phyloP scores from a whole-genome alignment of 1,140 invertebrate genomes.

The Diploscapter pachys region DNA sequence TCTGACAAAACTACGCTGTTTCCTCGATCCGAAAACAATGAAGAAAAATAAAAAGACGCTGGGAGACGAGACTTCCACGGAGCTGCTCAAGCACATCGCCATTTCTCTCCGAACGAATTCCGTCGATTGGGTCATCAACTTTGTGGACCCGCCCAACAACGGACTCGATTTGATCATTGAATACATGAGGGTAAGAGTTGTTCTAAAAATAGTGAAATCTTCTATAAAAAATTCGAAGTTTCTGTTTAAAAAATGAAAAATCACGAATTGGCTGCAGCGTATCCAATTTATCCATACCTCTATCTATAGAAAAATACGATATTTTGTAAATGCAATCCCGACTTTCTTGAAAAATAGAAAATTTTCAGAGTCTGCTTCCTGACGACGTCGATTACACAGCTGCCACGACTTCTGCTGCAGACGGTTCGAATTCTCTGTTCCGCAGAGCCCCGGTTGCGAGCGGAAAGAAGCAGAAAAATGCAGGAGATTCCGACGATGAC shows the following conservation, averaged over 20 bases:
- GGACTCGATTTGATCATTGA: conserved; percentile 93
- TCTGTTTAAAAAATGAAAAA: neutral
- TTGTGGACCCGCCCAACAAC: conserved; percentile 89
- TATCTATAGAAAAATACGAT: conserved; percentile 1
- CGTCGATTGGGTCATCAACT: conserved; percentile 98
- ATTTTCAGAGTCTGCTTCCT: neutral
- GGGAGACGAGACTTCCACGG: conserved; percentile 92
- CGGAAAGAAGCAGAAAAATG: conserved; percentile 33
- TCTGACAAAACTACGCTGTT: conserved; percentile 51
- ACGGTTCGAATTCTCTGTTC: too few relatives aligned
- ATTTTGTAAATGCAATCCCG: neutral
- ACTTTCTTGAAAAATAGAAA: neutral
- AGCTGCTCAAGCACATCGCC: conserved; percentile 93
- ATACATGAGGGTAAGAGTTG: conserved; percentile 66
- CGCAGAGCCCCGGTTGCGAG: too few relatives aligned
- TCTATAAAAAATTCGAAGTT: conserved; percentile 14
- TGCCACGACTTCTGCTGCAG: too few relatives aligned
- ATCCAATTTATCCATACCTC: neutral
- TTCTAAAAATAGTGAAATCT: conserved; percentile 8
- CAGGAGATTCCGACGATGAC: conserved; percentile 92
- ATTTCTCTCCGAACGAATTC: conserved; percentile 97
- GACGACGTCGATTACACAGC: neutral
- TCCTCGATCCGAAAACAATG: conserved; percentile 49
- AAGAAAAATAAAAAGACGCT: conserved; percentile 89
- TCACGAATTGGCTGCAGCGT: neutral